A percentile compares a stretch with the other conserved stretches of the same genome.
phyloP scores from a whole-genome alignment of 2,797 vertebrate species.

The Apogon hyalosoma region DNA sequence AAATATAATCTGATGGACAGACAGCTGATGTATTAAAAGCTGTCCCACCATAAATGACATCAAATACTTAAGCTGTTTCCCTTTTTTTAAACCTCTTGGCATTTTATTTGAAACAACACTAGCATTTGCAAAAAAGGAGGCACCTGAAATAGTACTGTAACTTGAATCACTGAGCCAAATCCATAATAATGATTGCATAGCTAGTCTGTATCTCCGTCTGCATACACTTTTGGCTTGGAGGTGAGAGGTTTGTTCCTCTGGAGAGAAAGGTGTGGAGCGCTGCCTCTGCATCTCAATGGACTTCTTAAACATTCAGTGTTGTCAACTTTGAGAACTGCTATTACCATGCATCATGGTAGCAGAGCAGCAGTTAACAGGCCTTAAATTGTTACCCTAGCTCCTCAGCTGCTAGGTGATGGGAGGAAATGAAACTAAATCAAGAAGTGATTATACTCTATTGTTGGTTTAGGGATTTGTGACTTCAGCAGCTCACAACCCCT shows the following conservation, averaged over 20 bases:
- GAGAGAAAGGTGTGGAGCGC: conserved; percentile 21
- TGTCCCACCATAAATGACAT: conserved; percentile 15
- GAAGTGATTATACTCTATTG: conserved; percentile 21
- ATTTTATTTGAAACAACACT: conserved; percentile 35
- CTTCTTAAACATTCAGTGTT: conserved; percentile 33
- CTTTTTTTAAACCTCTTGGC: conserved; percentile 3
- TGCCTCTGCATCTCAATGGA: conserved; percentile 48
- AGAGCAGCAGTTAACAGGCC: conserved; percentile 19
- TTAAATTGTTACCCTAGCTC: conserved; percentile 20
- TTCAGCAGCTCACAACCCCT: neutral
- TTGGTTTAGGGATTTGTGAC: conserved; percentile 7
- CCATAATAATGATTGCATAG: conserved; percentile 49
- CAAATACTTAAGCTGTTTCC: neutral
- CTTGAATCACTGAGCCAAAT: conserved; percentile 34
- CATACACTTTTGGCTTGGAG: conserved; percentile 18
- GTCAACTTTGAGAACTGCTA: conserved; percentile 39
- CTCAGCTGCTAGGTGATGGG: conserved; percentile 12
- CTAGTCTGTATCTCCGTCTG: conserved; percentile 36
- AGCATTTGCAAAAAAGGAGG: conserved; percentile 11
- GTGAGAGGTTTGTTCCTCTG: conserved; percentile 37
- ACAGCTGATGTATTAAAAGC: conserved; percentile 30
- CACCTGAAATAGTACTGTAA: conserved; percentile 29
- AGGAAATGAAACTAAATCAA: conserved; percentile 2
- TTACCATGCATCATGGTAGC: conserved; percentile 27
- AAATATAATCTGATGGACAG: conserved; percentile 49